phyloP scores from a whole-genome alignment of 1,140 invertebrate species.

The Papilio glaucus region DNA sequence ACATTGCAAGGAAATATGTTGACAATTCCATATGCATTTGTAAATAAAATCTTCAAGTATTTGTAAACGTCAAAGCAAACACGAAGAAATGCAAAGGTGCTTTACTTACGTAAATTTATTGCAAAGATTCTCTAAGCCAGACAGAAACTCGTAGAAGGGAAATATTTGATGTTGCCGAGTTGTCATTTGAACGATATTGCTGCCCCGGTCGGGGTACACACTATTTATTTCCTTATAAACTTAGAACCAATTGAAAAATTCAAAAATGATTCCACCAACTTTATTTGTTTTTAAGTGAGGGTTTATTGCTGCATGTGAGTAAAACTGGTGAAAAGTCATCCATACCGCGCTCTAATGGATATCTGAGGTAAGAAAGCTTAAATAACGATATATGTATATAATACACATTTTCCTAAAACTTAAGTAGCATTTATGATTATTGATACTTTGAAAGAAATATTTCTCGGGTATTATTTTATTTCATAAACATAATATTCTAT shows the following conservation, averaged over 20 bases:
- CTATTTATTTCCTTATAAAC: neutral
- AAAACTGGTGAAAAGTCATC: too few relatives aligned
- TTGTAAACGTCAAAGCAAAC: constrained; percentile 14
- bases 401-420: too few relatives aligned
- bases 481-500: too few relatives aligned
- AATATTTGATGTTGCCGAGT: neutral
- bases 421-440: too few relatives aligned
- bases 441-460: too few relatives aligned
- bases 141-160: neutral
- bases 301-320: too few relatives aligned
- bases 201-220: neutral
- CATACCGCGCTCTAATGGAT: too few relatives aligned
- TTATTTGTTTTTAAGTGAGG: too few relatives aligned
- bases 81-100: neutral
- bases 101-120: neutral
- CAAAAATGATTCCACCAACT: too few relatives aligned
- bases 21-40: constrained; percentile 9
- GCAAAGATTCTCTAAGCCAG: neutral
- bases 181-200: neutral
- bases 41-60: constrained; percentile 21
- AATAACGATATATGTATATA: too few relatives aligned
- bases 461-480: too few relatives aligned
- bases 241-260: neutral
- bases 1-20: constrained; percentile 12
- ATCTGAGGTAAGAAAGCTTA: too few relatives aligned